Evolutionary conservation across 1,140 invertebrate genomes (phyloP), one percentile per base, ranked within the genome.

Genomic region (Pseudomyrmex dendroicus): DNA sequence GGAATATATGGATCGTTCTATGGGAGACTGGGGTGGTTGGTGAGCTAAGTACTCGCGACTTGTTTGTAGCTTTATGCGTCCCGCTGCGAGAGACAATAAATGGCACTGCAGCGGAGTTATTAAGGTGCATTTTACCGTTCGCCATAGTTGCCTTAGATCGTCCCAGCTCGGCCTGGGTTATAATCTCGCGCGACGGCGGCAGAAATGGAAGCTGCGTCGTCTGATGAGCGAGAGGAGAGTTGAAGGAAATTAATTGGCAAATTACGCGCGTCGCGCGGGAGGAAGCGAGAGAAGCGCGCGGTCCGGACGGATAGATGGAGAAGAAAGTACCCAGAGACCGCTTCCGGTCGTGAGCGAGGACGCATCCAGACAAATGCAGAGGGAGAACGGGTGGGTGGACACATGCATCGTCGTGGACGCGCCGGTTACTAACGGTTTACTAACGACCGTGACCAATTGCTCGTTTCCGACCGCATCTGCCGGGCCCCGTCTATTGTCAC

Each of bases 381-480:
- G 52, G 54, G 63, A 62, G 44, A 15, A 52, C 8, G 25, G 4
- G 15, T 20, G 46, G 64, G 64, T 15, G 22, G 64, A 54, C 48
- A 62, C 10, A 70, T 67, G 64, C 48, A 46, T 20, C 62, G 59
- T 62, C 59, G 61, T 17, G 59, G 25, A 82, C 63, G 48, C 64
- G 57, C 35, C 83, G 72, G 35, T 35, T 73, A 54, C 76, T 88
- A 87, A 88, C 85, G 83, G 84, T 82, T 85, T 73, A 83, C 86
- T 83, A 87, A 88, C 83, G 86, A 88, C 86, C 86, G 86, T 88
- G 86, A 88, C 86, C 86, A 85, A 87, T 88, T 78, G 85, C 86
- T 85, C 66, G 86, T 87, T 88, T 88, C 85, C 86, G 76, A 87
- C 84, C 84, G 78, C 72, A 50, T 56, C 52, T 22, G 72, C 61